phyloP scores from a whole-genome alignment of 2,797 vertebrate genomes.

The Mycteria americana region DNA sequence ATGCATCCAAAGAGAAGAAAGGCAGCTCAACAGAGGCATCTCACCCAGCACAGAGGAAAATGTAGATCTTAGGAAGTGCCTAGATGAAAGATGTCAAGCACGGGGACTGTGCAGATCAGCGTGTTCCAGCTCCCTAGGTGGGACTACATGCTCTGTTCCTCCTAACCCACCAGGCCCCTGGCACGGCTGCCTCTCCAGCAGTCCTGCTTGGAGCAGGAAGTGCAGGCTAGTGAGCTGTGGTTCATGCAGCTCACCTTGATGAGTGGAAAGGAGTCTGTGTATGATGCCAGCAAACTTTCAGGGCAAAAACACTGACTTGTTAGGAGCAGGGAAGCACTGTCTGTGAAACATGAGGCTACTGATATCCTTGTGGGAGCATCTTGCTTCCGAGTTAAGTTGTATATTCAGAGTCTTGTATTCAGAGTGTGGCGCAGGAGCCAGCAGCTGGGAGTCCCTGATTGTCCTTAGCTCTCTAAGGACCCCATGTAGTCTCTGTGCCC shows the following conservation, averaged over 20 bases:
- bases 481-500: background rate
- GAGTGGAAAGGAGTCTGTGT: background rate
- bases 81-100: background rate
- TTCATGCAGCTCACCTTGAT: background rate
- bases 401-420: background rate
- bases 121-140: background rate
- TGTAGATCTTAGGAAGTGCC: background rate
- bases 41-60: background rate
- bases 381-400: background rate
- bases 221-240: background rate
- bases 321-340: background rate
- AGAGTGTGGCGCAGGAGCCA: background rate
- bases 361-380: background rate
- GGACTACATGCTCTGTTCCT: background rate
- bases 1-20: background rate
- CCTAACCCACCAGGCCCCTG: background rate
- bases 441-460: background rate
- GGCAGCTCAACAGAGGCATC: background rate
- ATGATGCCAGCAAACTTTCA: background rate
- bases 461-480: background rate
- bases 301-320: background rate
- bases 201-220: background rate
- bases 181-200: background rate
- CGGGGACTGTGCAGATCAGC: rapidly evolving
- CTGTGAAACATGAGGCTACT: background rate